Evolutionary conservation across 2,113 vertebrate genomes (phyloP), one percentile per base, ranked within the genome.

Genomic region (Sminthopsis crassicaudata): DNA sequence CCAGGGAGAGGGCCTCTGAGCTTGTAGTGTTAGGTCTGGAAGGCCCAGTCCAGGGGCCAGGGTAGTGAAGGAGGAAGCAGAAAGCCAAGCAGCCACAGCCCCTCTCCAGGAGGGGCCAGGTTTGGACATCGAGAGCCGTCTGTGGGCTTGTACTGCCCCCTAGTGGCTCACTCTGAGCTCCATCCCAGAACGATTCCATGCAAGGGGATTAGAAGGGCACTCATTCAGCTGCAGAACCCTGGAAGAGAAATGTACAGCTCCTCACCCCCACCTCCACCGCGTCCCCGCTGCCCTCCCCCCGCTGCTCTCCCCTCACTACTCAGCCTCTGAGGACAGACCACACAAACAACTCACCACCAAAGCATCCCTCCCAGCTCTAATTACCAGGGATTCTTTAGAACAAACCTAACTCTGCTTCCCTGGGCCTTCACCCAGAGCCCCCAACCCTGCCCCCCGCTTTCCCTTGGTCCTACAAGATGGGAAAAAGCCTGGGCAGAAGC

Each of bases 361-460:
- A 16, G 16, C 67, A 8, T n/a, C 67, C n/a, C n/a, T 22, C 2
- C n/a, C n/a, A 36, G 60, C 30, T 67, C 57, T 36, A 2, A 30
- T 30, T 9, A 2, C 11, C 0, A 57, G 9, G 55, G 30, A 30
- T 3, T 30, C 10, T 60, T 60, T 30, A 30, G 57, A 60, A 30
- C 26, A 60, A 60, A 30, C 27, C 27, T 60, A 36, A 67, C 8
- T 42, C 30, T 2, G 67, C 36, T 19, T 22, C 67, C 67, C 6
- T 6, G 5, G 0, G 36, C 46, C 27, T 30, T 27, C n/a, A 2
- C 23, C 50, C 12, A 1, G 7, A 1, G 5, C 26, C 9, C 12
- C 24, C 2, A 27, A 0, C 4, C n/a, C 46, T 50, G 89, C 24
- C 30, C 30, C n/a, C 30, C 30, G 10, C 57, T 60, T 60, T 67